phyloP scores from a whole-genome alignment of 2,113 vertebrate genomes.

The Deroptyus accipitrinus region DNA sequence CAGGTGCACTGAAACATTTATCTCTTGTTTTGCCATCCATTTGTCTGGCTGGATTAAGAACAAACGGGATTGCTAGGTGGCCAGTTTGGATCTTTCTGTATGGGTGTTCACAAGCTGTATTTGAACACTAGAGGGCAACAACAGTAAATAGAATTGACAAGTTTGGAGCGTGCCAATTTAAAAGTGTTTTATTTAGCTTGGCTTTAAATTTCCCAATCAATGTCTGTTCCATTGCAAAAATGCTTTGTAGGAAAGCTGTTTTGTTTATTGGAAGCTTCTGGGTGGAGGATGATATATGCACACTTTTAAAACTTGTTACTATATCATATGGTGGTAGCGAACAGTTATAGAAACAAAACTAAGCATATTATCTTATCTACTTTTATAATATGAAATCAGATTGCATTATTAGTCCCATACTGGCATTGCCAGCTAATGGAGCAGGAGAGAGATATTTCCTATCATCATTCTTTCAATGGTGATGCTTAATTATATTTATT shows the following conservation, averaged over 20 bases:
- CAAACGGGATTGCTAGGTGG: accelerated
- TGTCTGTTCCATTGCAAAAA: not conserved
- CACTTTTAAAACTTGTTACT: not conserved
- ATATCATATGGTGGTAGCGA: not conserved
- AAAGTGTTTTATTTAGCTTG: not conserved
- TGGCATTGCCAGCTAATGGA: not conserved
- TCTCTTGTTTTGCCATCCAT: not conserved
- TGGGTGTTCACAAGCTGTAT: not conserved
- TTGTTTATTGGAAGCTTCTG: not conserved
- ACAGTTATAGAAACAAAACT: not conserved
- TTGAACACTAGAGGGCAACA: constrained; percentile 60
- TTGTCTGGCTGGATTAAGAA: not conserved
- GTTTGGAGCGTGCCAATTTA: not conserved
- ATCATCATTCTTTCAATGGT: not conserved
- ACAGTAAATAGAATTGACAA: not conserved
- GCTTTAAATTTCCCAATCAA: not conserved
- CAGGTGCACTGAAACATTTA: not conserved
- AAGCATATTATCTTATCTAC: not conserved
- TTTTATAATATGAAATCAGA: not conserved
- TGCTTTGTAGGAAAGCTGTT: not conserved
- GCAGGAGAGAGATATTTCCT: not conserved
- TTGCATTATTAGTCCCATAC: not conserved
- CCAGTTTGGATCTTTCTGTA: not conserved
- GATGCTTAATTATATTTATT: not conserved
- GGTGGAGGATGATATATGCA: not conserved